phyloP scores from a whole-genome alignment of 2,113 vertebrate species.

The Xenus cinereus region DNA sequence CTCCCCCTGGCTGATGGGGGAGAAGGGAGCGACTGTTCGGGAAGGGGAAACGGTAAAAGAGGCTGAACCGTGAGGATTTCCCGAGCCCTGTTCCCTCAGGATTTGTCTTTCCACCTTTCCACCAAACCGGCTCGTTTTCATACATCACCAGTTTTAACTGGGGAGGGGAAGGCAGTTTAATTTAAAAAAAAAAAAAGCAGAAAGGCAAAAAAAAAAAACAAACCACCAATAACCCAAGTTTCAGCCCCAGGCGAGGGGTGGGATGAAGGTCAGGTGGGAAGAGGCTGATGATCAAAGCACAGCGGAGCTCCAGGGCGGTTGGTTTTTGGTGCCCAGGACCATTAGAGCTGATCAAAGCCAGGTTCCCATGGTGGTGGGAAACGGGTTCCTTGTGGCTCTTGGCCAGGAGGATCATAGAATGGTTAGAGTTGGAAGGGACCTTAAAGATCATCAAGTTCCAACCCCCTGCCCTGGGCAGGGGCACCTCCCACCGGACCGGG shows the following conservation, averaged over 20 bases:
- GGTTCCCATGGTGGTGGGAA: not conserved
- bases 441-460: no score
- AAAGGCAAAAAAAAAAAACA: not conserved
- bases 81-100: not conserved
- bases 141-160: not conserved
- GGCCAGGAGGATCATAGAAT: not conserved
- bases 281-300: not conserved
- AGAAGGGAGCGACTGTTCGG: not conserved
- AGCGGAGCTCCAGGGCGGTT: rapidly evolving
- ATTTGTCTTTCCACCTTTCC: not conserved
- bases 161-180: not conserved
- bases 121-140: not conserved
- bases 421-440: no score
- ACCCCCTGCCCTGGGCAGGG: no score
- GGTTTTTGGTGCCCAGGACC: not conserved
- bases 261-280: not conserved
- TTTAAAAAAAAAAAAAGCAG: not conserved
- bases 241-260: not conserved
- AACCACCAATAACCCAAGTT: not conserved
- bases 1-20: not conserved
- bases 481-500: no score
- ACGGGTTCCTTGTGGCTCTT: not conserved
- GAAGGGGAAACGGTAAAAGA: not conserved
- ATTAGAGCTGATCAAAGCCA: not conserved
- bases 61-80: not conserved